Percentiles rank a stretch among this genome's conserved stretches.
phyloP scores from a whole-genome alignment of 2,888 invertebrate species.

The Drosophila incognita region DNA sequence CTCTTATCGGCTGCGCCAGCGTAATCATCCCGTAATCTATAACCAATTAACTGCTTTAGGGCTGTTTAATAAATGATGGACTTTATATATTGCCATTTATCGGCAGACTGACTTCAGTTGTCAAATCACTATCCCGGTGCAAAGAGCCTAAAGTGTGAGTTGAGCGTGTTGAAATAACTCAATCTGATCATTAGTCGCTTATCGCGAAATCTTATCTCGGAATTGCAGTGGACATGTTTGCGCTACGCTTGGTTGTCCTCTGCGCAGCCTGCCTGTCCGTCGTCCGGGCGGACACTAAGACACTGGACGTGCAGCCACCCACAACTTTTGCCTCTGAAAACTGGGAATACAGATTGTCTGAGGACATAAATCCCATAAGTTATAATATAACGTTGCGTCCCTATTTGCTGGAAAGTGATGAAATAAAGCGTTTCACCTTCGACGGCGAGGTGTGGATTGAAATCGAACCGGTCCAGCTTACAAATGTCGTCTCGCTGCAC shows the following conservation, averaged over 20 bases:
- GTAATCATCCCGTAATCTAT: slow-evolving; percentile 66
- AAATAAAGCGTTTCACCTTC: slow-evolving; percentile 77
- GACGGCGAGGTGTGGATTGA: slow-evolving; percentile 85
- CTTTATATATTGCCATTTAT: slow-evolving; percentile 54
- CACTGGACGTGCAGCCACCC: slow-evolving; percentile 30
- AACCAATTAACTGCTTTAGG: slow-evolving; percentile 43
- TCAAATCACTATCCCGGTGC: slow-evolving; percentile 28
- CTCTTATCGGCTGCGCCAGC: slow-evolving; percentile 52
- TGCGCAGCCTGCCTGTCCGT: slow-evolving; percentile 59
- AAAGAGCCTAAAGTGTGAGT: slow-evolving; percentile 25
- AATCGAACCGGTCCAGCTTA: slow-evolving; percentile 83
- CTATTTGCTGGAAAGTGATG: slow-evolving; percentile 84
- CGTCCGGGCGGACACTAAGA: slow-evolving; percentile 47
- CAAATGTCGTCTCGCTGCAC: slow-evolving; percentile 86
- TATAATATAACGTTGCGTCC: slow-evolving; percentile 87
- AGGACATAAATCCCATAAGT: slow-evolving; percentile 85
- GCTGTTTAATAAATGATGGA: slow-evolving; percentile 22
- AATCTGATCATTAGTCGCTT: not conserved
- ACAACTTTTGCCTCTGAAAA: slow-evolving; percentile 40
- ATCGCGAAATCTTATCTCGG: slow-evolving; percentile 16
- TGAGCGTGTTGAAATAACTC: slow-evolving; percentile 24
- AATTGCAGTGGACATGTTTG: slow-evolving; percentile 50
- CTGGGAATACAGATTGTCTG: slow-evolving; percentile 74
- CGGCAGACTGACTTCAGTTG: slow-evolving; percentile 51
- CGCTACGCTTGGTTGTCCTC: slow-evolving; percentile 48